Percentiles rank a stretch among this genome's conserved stretches.
Evolutionary conservation across 2,113 vertebrate genomes (phyloP).

Genomic region (Caloenas nicobarica): DNA sequence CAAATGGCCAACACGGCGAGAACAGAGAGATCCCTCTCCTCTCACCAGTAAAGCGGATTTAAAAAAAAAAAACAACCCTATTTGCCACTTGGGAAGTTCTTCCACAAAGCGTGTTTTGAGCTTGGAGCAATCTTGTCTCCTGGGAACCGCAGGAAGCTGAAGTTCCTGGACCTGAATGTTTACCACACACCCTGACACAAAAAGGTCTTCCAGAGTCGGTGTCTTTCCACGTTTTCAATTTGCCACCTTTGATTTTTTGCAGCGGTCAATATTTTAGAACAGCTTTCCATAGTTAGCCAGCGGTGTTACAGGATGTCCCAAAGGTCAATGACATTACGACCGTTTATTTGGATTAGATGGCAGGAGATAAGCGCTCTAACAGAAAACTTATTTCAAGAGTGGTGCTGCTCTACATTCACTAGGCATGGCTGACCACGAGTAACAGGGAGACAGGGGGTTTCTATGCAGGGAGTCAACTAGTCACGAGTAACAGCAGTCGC

Average conservation of each 20-base stretch:
- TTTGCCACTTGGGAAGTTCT: neutral
- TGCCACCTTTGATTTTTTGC: constrained; percentile 41
- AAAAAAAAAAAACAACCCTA: neutral
- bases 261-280: neutral
- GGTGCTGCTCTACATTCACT: neutral
- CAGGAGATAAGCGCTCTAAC: constrained; percentile 1
- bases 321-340: neutral
- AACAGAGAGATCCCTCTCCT: neutral
- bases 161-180: neutral
- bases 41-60: neutral
- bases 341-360: constrained; percentile 24
- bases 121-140: neutral
- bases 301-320: constrained; percentile 3
- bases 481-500: neutral
- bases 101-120: neutral
- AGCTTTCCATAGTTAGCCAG: constrained; percentile 16
- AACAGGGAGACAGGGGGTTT: neutral
- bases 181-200: neutral
- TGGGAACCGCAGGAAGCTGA: neutral
- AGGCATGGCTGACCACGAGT: neutral
- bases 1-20: neutral
- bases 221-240: neutral
- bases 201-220: neutral
- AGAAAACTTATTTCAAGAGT: neutral
- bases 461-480: neutral